These are phyloP conservation scores for Microcaecilia unicolor DNA, from an alignment of 2,797 vertebrate genomes.

Conservation along the genomic window DNA sequence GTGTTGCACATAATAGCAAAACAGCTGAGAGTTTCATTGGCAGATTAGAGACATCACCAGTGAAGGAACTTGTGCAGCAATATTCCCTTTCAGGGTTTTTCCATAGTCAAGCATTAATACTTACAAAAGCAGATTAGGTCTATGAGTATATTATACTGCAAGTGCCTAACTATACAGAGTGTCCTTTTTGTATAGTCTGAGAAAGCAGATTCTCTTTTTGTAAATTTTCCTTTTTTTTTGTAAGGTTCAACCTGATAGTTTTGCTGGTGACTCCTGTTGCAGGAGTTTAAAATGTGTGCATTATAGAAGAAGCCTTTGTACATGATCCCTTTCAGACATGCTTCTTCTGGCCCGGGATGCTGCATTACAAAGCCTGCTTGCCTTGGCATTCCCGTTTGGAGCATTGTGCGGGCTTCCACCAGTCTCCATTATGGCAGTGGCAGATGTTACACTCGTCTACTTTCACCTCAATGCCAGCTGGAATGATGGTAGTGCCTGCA, in stretches of 20 bases:
- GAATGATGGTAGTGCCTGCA: constrained; percentile 96
- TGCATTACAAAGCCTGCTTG: constrained; percentile 79
- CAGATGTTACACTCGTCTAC: constrained; percentile 99
- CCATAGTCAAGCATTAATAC: constrained; percentile 13
- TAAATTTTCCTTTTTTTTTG: constrained; percentile 32
- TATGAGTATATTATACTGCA: constrained; percentile 12
- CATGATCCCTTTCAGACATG: too few species aligned
- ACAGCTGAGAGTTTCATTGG: background rate
- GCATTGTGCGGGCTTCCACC: constrained; percentile 98
- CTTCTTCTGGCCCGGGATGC: background rate
- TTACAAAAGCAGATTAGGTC: constrained; percentile 20
- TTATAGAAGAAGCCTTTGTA: too few species aligned
- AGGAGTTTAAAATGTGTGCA: constrained; percentile 22
- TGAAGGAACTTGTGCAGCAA: background rate
- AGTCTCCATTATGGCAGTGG: constrained; percentile 97
- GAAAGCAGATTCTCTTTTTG: background rate
- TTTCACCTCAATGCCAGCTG: constrained; percentile 97
- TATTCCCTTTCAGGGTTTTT: constrained; percentile 8
- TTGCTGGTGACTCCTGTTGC: constrained; percentile 45
- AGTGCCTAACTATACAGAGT: constrained; percentile 17
- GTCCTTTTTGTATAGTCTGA: constrained; percentile 8
- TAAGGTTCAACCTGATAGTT: constrained; percentile 31
- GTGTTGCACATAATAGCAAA: constrained; percentile 3
- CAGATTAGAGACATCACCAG: constrained; percentile 1
- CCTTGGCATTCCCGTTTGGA: constrained; percentile 96